Percentiles rank a stretch among this genome's conserved stretches.
Conservation (phyloP, 2,113 vertebrate genomes). For the Acinonyx jubatus region DNA sequence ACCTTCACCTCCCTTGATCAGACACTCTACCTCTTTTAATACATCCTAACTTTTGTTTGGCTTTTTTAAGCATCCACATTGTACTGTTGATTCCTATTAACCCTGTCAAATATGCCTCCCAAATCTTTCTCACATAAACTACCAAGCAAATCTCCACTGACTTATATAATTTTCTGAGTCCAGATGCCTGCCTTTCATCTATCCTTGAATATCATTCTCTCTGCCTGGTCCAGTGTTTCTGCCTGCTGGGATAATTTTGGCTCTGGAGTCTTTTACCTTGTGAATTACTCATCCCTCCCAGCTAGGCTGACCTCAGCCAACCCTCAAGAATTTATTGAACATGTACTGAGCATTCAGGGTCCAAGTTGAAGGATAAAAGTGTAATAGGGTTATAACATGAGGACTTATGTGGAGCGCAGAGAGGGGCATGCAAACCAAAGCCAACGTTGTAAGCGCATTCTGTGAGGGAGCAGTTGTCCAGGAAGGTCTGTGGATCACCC, state of each 20-base stretch:
- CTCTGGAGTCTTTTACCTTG: background rate
- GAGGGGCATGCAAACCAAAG: background rate
- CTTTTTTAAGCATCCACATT: background rate
- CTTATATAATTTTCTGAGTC: constrained; percentile 20
- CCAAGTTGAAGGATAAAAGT: background rate
- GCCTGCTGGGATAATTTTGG: background rate
- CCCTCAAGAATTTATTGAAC: background rate
- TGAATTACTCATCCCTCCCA: constrained; percentile 24
- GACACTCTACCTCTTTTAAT: background rate
- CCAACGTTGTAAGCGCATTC: background rate
- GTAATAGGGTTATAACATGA: background rate
- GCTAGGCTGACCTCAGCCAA: constrained; percentile 11
- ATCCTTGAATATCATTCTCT: constrained; percentile 18
- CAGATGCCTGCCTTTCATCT: constrained; percentile 47
- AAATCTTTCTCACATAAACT: background rate
- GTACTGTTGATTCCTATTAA: background rate
- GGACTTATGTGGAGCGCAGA: background rate
- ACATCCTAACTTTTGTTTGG: background rate
- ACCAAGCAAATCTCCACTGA: background rate
- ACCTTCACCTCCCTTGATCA: background rate
- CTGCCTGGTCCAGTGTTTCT: background rate
- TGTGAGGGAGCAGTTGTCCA: background rate
- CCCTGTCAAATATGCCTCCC: background rate
- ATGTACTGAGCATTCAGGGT: background rate
- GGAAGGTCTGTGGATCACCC: background rate